phyloP scores from a whole-genome alignment of 2,113 vertebrate genomes.

The Tragelaphus buxtoni region DNA sequence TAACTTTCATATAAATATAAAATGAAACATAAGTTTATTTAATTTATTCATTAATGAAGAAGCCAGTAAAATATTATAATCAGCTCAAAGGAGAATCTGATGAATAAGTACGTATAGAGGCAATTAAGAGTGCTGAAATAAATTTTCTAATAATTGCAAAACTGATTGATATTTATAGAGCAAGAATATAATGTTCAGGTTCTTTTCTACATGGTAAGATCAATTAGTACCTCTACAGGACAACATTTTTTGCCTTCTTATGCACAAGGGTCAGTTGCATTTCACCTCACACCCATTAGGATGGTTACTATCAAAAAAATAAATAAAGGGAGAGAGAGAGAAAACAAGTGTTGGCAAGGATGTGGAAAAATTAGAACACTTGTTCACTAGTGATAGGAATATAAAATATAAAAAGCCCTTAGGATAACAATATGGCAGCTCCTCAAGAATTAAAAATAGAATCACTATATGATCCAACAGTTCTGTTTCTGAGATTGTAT shows the following conservation, averaged over 20 bases:
- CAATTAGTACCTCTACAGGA: not conserved
- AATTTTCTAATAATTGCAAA: not conserved
- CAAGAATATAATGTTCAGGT: not conserved
- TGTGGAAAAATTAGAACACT: not conserved
- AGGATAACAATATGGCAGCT: not conserved
- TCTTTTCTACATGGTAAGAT: not conserved
- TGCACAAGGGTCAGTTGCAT: not conserved
- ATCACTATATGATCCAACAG: not conserved
- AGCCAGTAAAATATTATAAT: not conserved
- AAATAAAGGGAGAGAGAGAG: not conserved
- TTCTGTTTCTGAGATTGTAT: not conserved
- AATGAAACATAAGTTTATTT: not conserved
- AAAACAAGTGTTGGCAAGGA: not conserved
- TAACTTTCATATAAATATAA: not conserved
- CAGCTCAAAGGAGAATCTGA: not conserved
- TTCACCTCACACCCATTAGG: not conserved
- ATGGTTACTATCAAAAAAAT: not conserved
- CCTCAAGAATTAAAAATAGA: not conserved
- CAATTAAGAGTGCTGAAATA: not conserved
- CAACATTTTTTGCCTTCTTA: not conserved
- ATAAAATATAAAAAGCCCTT: not conserved
- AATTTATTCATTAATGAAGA: not conserved
- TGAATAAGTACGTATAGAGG: not conserved
- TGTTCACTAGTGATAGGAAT: not conserved
- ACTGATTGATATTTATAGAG: not conserved